A percentile compares a stretch with the other conserved stretches of the same genome.
Evolutionary conservation across 2,888 invertebrate genomes (phyloP).

Genomic region (Meteorus cinctellus): DNA sequence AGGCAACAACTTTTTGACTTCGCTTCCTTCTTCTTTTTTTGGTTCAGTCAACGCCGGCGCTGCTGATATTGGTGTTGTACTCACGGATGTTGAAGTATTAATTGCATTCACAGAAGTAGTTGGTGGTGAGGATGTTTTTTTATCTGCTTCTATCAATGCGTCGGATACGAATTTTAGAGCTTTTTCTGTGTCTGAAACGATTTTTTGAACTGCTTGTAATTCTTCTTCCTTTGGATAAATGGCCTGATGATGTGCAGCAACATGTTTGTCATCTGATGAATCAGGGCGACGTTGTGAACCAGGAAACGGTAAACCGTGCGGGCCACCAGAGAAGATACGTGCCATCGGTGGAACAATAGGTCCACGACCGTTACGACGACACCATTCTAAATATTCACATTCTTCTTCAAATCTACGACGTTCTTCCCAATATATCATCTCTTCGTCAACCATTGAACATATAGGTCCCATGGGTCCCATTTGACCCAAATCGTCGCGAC

Average conservation of each 20-base stretch:
- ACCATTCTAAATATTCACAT: slow-evolving; percentile 83
- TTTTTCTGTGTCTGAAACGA: slow-evolving; percentile 94
- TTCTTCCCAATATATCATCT: slow-evolving; percentile 92
- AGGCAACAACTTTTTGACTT: slow-evolving; percentile 44
- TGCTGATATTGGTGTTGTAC: slow-evolving; percentile 52
- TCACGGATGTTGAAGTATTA: slow-evolving; percentile 43
- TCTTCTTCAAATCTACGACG: slow-evolving; percentile 83
- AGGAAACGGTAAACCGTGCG: slow-evolving; percentile 75
- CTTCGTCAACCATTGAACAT: slow-evolving; percentile 82
- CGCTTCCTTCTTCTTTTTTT: slow-evolving; percentile 3
- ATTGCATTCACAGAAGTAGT: slow-evolving; percentile 40
- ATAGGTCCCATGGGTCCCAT: slow-evolving; percentile 68
- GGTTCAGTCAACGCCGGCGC: slow-evolving; percentile 10
- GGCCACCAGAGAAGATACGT: slow-evolving; percentile 73
- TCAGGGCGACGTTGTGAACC: slow-evolving; percentile 86
- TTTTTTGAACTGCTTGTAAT: slow-evolving; percentile 90
- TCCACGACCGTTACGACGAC: slow-evolving; percentile 79
- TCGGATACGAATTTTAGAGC: slow-evolving; percentile 96
- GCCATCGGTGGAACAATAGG: slow-evolving; percentile 72
- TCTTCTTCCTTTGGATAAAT: slow-evolving; percentile 96
- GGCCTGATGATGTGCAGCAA: slow-evolving; percentile 92
- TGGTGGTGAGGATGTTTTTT: slow-evolving; percentile 42
- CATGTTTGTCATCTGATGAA: slow-evolving; percentile 96
- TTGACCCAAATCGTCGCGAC: slow-evolving; percentile 77
- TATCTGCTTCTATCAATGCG: slow-evolving; percentile 79